Base-by-base conservation (phyloP, 2,888 invertebrate genomes). In the Andrena flavipes region DNA sequence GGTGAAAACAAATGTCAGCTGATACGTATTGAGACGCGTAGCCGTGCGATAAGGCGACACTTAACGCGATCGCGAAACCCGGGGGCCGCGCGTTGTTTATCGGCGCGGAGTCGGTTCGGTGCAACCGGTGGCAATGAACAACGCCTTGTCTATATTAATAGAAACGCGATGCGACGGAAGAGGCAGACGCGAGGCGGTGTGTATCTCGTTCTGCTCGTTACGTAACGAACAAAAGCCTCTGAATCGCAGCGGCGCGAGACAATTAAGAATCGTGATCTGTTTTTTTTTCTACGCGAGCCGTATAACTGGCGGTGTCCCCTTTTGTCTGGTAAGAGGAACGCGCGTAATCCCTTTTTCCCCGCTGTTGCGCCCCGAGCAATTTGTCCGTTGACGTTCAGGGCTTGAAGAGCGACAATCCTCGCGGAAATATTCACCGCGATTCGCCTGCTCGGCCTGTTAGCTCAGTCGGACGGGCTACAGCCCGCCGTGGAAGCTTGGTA, bases 201-300 rank as follows among this genome's bases (percentile, higher is more conserved):
- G 35, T 23, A 60, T 68, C 33, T 76, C 33, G 33, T 64, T 71
- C 65, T 2, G 35, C 60, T 51, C n/a, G 54, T 81, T 73, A 48
- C 59, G 68, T 42, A 68, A 80, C 63, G 68, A 30, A 78, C 67
- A 63, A 72, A 73, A 60, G 59, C 49, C n/a, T 35, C 56, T 16
- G 69, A 65, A 76, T 76, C 69, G 71, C 65, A 23, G 65, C 48
- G 59, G 67, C n/a, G 35, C 23, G 33, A 13, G 51, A 16, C 72
- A 68, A 79, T 80, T 68, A 42, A 49, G 29, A 69, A 64, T 72
- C 30, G 56, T 75, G 75, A 75, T 63, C 75, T 7, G 5, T 20
- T 23, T 48, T 20, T 23, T 48, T 76, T 76, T 68, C 13, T 10
- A 13, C 51, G 2, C 56, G 26, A 23, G 56, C 30, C 42, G 29